Evolutionary conservation across 2,888 invertebrate genomes (phyloP).

Genomic region (Pemphredon lugubris): DNA sequence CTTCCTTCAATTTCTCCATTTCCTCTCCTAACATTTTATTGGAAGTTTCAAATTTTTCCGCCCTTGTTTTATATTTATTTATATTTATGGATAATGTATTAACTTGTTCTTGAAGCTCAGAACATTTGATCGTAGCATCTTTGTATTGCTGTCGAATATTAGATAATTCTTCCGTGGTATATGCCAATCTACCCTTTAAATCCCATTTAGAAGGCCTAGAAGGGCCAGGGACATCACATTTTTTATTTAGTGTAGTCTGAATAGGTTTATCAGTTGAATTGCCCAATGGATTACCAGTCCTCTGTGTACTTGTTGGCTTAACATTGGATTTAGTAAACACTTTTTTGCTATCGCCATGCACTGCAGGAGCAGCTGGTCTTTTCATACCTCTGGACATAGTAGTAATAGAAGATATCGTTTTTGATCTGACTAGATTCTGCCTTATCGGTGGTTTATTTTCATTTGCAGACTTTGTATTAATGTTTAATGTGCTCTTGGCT

Average conservation of each 20-base stretch:
- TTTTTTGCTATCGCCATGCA: constrained; percentile 65
- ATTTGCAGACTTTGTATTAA: constrained; percentile 54
- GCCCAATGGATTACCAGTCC: constrained; percentile 66
- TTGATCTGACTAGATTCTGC: constrained; percentile 60
- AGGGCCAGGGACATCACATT: constrained; percentile 1
- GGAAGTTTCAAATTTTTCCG: constrained; percentile 63
- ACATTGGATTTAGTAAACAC: constrained; percentile 59
- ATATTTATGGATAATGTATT: constrained; percentile 61
- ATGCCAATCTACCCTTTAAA: constrained; percentile 73
- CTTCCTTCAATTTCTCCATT: constrained; percentile 83
- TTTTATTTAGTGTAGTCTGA: constrained; percentile 61
- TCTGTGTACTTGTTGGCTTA: constrained; percentile 53
- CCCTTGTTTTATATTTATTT: constrained; percentile 55
- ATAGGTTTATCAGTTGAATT: constrained; percentile 52
- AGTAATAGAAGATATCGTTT: constrained; percentile 65
- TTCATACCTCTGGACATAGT: constrained; percentile 64
- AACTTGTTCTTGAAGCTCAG: constrained; percentile 60
- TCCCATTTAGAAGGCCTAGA: constrained; percentile 78
- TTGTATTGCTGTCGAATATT: constrained; percentile 86
- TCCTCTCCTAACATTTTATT: constrained; percentile 83
- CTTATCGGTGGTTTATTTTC: constrained; percentile 69
- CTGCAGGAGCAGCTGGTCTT: constrained; percentile 58
- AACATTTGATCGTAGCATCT: constrained; percentile 80
- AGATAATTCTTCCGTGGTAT: constrained; percentile 82
- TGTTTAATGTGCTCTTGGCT: constrained; percentile 58